Evolutionary conservation across 1,140 invertebrate species (phyloP).

Genomic region (Atta cephalotes): DNA sequence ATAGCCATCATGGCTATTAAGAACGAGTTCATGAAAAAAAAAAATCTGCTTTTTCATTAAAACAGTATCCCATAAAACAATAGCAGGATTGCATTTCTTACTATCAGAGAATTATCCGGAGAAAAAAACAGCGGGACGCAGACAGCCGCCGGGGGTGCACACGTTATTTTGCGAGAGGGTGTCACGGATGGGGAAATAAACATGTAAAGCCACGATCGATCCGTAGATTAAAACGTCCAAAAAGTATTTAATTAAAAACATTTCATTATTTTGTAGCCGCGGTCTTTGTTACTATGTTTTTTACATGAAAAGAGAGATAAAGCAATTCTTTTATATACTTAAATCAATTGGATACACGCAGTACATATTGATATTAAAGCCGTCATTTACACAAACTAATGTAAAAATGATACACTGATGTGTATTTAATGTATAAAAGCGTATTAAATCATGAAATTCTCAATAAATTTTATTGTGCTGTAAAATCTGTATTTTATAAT

Average conservation of each 20-base stretch:
- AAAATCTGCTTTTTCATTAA: not conserved
- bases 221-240: conserved; percentile 5
- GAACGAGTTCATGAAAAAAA: not conserved
- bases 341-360: too few relatives aligned
- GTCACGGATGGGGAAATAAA: conserved; percentile 17
- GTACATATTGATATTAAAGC: too few relatives aligned
- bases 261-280: not conserved
- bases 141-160: not conserved
- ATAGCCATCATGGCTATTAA: conserved; percentile 34
- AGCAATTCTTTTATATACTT: not conserved
- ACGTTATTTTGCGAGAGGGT: conserved; percentile 5
- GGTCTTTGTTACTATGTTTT: not conserved
- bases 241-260: conserved; percentile 3
- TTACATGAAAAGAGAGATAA: not conserved
- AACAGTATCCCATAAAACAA: not conserved
- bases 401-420: too few relatives aligned
- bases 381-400: too few relatives aligned
- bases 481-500: too few relatives aligned
- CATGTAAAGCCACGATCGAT: not conserved
- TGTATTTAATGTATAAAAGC: too few relatives aligned
- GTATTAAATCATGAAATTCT: too few relatives aligned
- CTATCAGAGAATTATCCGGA: conserved; percentile 11
- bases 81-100: not conserved
- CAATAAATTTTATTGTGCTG: too few relatives aligned
- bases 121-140: not conserved